Conservation (phyloP, 2,113 vertebrate species). For the Lagopus muta region DNA sequence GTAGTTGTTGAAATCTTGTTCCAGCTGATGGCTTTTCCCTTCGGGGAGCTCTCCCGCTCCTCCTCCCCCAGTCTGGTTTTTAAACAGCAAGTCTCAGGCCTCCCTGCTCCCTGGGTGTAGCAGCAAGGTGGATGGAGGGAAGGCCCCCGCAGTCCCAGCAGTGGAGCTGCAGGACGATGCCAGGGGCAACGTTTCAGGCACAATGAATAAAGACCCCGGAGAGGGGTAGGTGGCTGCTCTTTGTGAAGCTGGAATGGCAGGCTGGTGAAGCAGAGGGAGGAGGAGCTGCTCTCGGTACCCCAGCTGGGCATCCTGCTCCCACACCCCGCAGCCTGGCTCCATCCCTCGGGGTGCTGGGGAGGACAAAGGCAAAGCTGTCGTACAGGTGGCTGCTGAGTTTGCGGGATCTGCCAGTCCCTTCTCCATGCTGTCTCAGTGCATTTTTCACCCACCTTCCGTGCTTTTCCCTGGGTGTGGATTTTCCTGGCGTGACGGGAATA, state of each 20-base stretch:
- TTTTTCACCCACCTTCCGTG: neutral
- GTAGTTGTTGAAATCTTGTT: constrained; percentile 68
- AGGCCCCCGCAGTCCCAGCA: neutral
- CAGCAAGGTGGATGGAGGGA: neutral
- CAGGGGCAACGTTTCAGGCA: accelerated
- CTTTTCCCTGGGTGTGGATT: neutral
- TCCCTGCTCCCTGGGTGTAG: neutral
- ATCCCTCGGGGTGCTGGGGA: neutral
- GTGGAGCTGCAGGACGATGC: neutral
- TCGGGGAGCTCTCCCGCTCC: neutral
- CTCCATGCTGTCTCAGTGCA: neutral
- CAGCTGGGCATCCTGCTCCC: neutral
- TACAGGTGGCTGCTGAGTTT: neutral
- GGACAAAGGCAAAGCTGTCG: too few species aligned
- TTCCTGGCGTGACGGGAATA: neutral
- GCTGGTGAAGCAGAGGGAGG: neutral
- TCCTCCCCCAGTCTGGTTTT: constrained; percentile 30
- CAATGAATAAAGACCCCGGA: neutral
- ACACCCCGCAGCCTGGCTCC: neutral
- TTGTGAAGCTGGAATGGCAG: neutral
- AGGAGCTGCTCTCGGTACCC: neutral
- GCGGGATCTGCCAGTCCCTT: neutral
- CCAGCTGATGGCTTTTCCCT: constrained; percentile 66
- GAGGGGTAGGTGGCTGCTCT: neutral
- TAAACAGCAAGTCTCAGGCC: neutral